Evolutionary conservation across 1,140 invertebrate species (phyloP).

Genomic region (Amphibalanus amphitrite): DNA sequence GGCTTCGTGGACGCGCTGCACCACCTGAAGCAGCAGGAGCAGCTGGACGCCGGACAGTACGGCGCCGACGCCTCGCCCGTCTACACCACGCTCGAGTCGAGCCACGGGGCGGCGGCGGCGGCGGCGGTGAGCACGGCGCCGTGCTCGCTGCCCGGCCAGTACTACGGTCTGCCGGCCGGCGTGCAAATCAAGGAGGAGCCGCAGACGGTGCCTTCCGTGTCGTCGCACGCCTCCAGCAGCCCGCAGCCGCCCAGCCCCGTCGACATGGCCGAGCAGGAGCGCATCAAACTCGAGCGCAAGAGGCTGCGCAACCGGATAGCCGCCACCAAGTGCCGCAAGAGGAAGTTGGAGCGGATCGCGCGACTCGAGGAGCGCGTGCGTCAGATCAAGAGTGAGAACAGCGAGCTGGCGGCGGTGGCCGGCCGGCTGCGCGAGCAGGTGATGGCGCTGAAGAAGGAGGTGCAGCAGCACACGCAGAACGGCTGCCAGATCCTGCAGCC

Average conservation of each 20-base stretch:
- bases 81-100: too few species aligned
- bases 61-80: too few species aligned
- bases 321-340: slow-evolving; percentile 82
- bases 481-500: slow-evolving; percentile 51
- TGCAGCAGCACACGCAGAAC: slow-evolving; percentile 76
- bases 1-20: slow-evolving; percentile 86
- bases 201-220: too few species aligned
- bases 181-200: too few species aligned
- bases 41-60: not conserved
- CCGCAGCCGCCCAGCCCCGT: too few species aligned
- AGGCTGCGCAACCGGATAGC: slow-evolving; percentile 88
- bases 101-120: too few species aligned
- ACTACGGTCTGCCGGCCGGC: too few species aligned
- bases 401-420: slow-evolving; percentile 58
- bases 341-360: slow-evolving; percentile 94
- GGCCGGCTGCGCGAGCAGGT: slow-evolving; percentile 78
- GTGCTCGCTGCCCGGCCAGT: too few species aligned
- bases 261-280: slow-evolving; percentile 48
- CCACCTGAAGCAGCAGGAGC: slow-evolving; percentile 43
- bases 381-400: slow-evolving; percentile 75
- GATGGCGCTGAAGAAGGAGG: slow-evolving; percentile 76
- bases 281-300: slow-evolving; percentile 88
- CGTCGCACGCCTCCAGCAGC: too few species aligned
- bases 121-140: too few species aligned
- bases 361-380: too few species aligned